Percentiles rank a stretch among this genome's conserved stretches.
phyloP scores from a whole-genome alignment of 2,113 vertebrate species.

The Lycaon pictus region DNA sequence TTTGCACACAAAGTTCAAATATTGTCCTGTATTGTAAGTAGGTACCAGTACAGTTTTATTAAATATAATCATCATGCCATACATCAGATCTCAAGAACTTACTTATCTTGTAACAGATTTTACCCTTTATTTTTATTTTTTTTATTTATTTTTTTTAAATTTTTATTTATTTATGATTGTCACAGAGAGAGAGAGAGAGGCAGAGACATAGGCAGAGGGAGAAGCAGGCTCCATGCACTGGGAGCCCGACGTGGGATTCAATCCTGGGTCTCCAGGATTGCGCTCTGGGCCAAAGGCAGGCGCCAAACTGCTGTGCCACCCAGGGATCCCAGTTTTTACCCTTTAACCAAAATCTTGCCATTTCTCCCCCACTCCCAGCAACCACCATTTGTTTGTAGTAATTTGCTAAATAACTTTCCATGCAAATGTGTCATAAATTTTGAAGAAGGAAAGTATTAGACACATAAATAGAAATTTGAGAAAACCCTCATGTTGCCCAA shows the following conservation, averaged over 20 bases:
- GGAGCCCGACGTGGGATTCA: too few species aligned
- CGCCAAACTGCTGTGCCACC: too few species aligned
- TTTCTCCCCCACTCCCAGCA: not conserved
- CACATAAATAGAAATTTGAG: not conserved
- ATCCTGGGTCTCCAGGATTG: too few species aligned
- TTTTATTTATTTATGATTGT: too few species aligned
- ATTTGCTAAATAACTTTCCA: not conserved
- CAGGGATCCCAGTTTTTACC: not conserved
- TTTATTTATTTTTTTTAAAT: too few species aligned
- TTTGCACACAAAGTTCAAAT: not conserved
- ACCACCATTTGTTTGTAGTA: not conserved
- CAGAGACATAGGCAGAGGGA: too few species aligned
- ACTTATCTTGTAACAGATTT: not conserved
- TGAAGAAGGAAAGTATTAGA: not conserved
- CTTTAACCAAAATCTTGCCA: not conserved
- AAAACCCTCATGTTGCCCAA: not conserved
- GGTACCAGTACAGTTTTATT: not conserved
- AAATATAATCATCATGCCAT: not conserved
- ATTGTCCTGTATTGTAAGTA: not conserved
- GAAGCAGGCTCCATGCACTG: too few species aligned
- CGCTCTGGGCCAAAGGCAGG: too few species aligned
- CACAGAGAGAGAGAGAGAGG: too few species aligned
- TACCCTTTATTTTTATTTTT: too few species aligned
- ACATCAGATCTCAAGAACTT: not conserved
- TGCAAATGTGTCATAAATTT: not conserved